These are phyloP conservation scores for Alcis repandata DNA, from an alignment of 2,888 invertebrate species.

Conservation along the genomic window DNA sequence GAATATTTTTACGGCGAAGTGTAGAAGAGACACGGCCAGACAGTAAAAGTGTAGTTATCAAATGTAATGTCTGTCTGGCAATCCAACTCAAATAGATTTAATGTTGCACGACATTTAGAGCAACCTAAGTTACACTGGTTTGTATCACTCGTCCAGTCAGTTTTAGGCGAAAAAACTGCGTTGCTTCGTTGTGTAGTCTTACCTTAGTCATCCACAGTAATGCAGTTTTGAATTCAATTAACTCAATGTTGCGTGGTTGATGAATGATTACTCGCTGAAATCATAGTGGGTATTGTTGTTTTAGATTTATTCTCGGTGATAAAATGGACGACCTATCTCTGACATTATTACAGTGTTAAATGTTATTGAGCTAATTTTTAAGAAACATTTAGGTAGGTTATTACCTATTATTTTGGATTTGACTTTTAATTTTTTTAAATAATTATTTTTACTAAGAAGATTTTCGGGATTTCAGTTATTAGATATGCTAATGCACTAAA, in stretches of 20 bases:
- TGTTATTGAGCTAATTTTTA: too few species aligned
- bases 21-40: too few species aligned
- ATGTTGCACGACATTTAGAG: too few species aligned
- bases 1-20: too few species aligned
- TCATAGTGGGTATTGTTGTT: conserved; percentile 11
- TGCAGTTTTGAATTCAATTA: conserved; percentile 12
- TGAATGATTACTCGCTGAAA: conserved; percentile 18
- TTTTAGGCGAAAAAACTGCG: neutral
- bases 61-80: too few species aligned
- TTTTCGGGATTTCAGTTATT: neutral
- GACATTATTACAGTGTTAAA: neutral
- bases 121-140: too few species aligned
- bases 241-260: conserved; percentile 25
- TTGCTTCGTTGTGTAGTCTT: neutral
- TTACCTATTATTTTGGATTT: too few species aligned
- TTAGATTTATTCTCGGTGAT: conserved; percentile 17
- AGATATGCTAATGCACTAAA: conserved; percentile 9
- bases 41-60: too few species aligned
- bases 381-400: too few species aligned
- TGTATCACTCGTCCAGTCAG: too few species aligned
- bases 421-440: too few species aligned
- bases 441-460: neutral
- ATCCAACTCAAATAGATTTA: too few species aligned
- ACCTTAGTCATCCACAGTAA: conserved; percentile 3
- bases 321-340: neutral